Evolutionary conservation across 2,888 invertebrate species (phyloP).

Genomic region (Kryphioiulus occultus): DNA sequence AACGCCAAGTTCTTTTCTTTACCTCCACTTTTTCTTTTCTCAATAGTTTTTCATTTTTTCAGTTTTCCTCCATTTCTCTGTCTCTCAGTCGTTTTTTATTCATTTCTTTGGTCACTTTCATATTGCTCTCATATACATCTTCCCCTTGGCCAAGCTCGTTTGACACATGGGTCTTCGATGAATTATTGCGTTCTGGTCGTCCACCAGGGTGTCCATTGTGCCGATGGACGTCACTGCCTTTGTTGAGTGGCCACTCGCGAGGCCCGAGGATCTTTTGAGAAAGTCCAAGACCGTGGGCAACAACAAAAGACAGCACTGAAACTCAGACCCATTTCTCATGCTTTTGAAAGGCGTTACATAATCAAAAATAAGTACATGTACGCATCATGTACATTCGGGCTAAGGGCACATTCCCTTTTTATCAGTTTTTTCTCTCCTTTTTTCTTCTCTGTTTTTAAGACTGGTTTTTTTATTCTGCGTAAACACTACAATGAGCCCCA

Average conservation of each 20-base stretch:
- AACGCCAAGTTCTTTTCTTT: slow-evolving; percentile 20
- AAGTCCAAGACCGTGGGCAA: slow-evolving; percentile 32
- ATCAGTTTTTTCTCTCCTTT: slow-evolving; percentile 20
- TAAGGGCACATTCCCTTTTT: slow-evolving; percentile 44
- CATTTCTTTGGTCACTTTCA: slow-evolving; percentile 39
- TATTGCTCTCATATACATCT: background rate
- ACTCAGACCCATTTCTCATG: slow-evolving; percentile 49
- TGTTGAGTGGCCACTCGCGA: background rate
- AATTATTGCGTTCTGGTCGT: slow-evolving; percentile 47
- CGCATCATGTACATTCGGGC: background rate
- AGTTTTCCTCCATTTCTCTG: background rate
- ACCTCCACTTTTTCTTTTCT: background rate
- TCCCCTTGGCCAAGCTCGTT: slow-evolving; percentile 25
- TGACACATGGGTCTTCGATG: slow-evolving; percentile 42
- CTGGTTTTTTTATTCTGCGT: slow-evolving; percentile 42
- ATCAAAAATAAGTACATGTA: slow-evolving; percentile 47
- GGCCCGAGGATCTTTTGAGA: slow-evolving; percentile 22
- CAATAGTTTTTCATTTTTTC: background rate
- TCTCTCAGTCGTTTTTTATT: background rate
- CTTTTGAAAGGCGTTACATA: slow-evolving; percentile 49
- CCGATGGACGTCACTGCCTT: slow-evolving; percentile 43
- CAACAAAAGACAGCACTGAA: slow-evolving; percentile 45
- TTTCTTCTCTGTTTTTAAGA: slow-evolving; percentile 43
- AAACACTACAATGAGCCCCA: slow-evolving; percentile 39
- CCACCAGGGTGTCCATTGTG: slow-evolving; percentile 39